These are phyloP conservation scores for Sebastes taczanowskii DNA, from an alignment of 2,797 vertebrate genomes.

Conservation along the genomic window DNA sequence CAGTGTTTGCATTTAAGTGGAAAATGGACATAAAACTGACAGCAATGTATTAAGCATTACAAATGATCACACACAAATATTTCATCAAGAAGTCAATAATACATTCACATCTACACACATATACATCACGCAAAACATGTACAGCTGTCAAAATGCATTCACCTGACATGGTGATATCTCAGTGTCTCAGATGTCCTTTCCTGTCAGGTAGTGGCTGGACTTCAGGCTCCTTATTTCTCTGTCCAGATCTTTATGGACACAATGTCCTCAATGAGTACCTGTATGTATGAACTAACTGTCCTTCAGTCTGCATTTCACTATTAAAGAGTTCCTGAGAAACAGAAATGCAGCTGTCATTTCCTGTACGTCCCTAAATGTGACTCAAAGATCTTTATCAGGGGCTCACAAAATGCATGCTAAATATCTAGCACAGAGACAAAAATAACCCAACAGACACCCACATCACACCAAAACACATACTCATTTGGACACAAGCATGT, in stretches of 20 bases:
- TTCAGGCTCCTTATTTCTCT: background rate
- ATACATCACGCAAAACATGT: background rate
- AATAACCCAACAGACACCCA: background rate
- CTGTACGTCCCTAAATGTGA: slow-evolving; percentile 13
- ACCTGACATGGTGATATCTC: slow-evolving; percentile 53
- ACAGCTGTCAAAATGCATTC: background rate
- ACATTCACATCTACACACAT: background rate
- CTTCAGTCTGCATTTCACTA: background rate
- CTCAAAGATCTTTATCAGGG: slow-evolving; percentile 58
- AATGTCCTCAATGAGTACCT: background rate
- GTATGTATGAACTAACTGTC: background rate
- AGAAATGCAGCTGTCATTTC: slow-evolving; percentile 34
- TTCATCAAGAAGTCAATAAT: background rate
- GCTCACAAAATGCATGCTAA: background rate
- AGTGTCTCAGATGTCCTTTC: background rate
- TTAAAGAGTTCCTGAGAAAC: background rate
- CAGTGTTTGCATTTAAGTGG: background rate
- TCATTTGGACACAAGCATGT: background rate
- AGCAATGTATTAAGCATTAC: background rate
- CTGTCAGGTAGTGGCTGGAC: background rate
- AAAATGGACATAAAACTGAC: background rate
- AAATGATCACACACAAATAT: background rate
- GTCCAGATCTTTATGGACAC: background rate
- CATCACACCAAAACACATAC: background rate
- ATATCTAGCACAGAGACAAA: background rate